These are phyloP conservation scores for Proales similis DNA, from an alignment of 1,140 invertebrate species.

Conservation along the genomic window DNA sequence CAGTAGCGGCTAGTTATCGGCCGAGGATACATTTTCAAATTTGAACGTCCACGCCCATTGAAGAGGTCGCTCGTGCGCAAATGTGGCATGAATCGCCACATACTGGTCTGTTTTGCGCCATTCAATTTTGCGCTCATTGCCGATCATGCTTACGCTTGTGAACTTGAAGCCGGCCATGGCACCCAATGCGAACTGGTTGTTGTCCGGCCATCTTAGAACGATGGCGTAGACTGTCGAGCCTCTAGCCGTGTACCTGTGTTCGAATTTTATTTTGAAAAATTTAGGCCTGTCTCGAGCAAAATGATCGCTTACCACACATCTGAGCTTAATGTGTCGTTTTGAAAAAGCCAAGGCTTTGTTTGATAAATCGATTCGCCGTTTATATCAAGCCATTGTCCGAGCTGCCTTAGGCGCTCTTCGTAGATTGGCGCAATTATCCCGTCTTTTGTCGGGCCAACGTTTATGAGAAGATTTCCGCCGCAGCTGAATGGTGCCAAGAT, in stretches of 20 bases:
- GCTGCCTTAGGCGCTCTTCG: slow-evolving; percentile 68
- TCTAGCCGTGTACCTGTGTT: slow-evolving; percentile 17
- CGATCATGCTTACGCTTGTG: background rate
- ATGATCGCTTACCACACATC: slow-evolving; percentile 39
- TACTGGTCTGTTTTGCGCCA: background rate
- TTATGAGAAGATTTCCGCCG: slow-evolving; percentile 79
- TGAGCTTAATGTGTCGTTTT: slow-evolving; percentile 36
- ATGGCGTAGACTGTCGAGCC: slow-evolving; percentile 25
- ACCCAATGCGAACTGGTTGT: background rate
- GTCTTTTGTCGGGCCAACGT: slow-evolving; percentile 81
- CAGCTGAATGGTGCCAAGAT: too few species aligned
- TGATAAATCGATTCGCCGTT: slow-evolving; percentile 84
- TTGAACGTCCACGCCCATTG: slow-evolving; percentile 31
- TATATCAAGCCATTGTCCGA: slow-evolving; percentile 67
- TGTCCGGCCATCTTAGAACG: slow-evolving; percentile 33
- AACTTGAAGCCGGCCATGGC: slow-evolving; percentile 21
- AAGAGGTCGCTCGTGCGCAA: background rate
- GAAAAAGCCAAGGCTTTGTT: slow-evolving; percentile 47
- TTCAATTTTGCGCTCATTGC: slow-evolving; percentile 9
- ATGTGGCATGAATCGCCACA: slow-evolving; percentile 2
- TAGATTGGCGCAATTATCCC: slow-evolving; percentile 79
- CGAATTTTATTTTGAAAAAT: too few species aligned
- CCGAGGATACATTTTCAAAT: slow-evolving; percentile 36
- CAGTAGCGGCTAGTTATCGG: too few species aligned
- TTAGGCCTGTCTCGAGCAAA: too few species aligned